phyloP scores from a whole-genome alignment of 2,888 invertebrate species.

The Seira musarum region DNA sequence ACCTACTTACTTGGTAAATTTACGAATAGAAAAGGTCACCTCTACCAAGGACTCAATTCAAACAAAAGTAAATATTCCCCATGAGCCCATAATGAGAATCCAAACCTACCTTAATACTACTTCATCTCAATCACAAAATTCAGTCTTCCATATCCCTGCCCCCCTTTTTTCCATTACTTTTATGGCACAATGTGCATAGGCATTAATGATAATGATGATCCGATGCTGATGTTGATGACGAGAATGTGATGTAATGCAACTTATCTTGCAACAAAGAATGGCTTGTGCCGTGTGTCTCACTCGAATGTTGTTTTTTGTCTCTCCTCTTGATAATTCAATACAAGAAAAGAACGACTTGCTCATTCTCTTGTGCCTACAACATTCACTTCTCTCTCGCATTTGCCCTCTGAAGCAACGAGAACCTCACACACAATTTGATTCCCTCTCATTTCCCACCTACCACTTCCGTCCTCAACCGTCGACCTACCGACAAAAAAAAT shows the following conservation, averaged over 20 bases:
- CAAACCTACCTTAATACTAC: constrained; percentile 1
- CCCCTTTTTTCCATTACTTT: background rate
- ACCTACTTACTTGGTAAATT: background rate
- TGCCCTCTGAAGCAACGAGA: background rate
- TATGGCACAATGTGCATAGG: constrained; percentile 1
- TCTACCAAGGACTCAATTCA: background rate
- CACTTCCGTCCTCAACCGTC: constrained; percentile 59
- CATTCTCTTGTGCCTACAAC: background rate
- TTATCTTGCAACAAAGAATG: background rate
- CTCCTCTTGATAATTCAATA: too few relatives aligned
- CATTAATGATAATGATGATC: constrained; percentile 1
- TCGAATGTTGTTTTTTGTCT: too few relatives aligned
- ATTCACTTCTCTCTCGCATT: background rate
- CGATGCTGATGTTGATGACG: background rate
- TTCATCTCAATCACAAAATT: background rate
- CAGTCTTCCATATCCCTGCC: background rate
- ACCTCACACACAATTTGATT: constrained; percentile 31
- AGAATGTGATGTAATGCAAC: background rate
- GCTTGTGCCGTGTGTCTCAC: background rate
- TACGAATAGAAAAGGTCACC: constrained; percentile 5
- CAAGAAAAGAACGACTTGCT: background rate
- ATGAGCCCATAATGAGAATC: background rate
- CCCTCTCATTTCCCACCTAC: constrained; percentile 60
- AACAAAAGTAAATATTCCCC: background rate
- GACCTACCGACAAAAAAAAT: constrained; percentile 56